Conservation (phyloP, 2,888 invertebrate species). For the Tetanocera ferruginea region DNA sequence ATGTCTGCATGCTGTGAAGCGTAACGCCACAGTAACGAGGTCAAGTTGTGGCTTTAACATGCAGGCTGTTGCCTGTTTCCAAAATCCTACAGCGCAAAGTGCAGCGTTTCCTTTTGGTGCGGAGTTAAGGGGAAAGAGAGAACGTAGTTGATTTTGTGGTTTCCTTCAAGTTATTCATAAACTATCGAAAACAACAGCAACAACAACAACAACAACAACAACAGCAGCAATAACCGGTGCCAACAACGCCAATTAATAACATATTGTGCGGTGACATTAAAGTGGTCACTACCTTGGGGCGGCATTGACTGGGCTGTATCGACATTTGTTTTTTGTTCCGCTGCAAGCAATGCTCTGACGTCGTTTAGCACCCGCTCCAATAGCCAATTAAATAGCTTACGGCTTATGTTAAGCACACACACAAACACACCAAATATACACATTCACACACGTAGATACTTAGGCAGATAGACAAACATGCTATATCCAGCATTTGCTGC, state of each 20-base stretch:
- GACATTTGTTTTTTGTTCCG: neutral
- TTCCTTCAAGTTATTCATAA: too few relatives aligned
- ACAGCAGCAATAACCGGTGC: neutral
- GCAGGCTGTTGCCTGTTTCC: neutral
- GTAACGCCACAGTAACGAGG: neutral
- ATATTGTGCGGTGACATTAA: constrained; percentile 14
- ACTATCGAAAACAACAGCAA: neutral
- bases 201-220: neutral
- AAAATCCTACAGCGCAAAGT: neutral
- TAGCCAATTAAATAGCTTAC: neutral
- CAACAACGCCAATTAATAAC: constrained; percentile 28
- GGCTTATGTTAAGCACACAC: neutral
- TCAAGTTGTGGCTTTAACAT: constrained; percentile 19
- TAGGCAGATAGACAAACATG: too few relatives aligned
- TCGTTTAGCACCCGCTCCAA: neutral
- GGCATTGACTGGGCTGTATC: neutral
- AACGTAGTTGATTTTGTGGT: too few relatives aligned
- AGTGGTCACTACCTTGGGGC: neutral
- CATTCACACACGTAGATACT: too few relatives aligned
- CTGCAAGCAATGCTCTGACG: neutral
- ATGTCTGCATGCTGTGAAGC: neutral
- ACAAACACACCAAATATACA: too few relatives aligned
- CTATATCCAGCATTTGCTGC: neutral
- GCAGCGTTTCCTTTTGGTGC: too few relatives aligned
- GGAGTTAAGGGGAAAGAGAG: too few relatives aligned